phyloP scores from a whole-genome alignment of 2,113 vertebrate genomes.

The Dicrurus megarhynchus region DNA sequence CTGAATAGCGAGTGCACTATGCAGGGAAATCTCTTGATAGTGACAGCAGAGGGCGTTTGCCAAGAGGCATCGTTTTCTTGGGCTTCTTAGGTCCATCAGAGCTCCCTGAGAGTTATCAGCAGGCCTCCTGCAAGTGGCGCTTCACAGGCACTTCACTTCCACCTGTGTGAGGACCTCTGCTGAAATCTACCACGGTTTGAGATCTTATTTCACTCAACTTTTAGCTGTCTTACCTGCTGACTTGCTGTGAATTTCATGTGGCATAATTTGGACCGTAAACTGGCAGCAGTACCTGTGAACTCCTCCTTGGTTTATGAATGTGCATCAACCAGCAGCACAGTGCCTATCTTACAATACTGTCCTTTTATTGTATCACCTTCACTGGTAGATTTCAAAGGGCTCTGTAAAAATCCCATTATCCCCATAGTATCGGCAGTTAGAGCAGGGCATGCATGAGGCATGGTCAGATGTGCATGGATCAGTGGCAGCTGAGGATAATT shows the following conservation, averaged over 20 bases:
- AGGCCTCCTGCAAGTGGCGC: background rate
- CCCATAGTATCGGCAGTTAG: background rate
- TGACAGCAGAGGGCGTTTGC: slow-evolving; percentile 1
- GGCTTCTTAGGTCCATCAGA: background rate
- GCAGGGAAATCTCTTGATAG: background rate
- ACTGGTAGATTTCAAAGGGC: background rate
- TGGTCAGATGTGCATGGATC: rapidly evolving
- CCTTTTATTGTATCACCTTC: background rate
- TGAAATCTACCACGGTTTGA: background rate
- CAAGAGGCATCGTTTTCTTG: rapidly evolving
- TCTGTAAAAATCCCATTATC: background rate
- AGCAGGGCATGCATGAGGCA: background rate
- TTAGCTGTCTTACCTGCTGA: background rate
- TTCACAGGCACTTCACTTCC: background rate
- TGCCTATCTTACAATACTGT: rapidly evolving
- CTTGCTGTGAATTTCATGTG: background rate
- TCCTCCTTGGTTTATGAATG: background rate
- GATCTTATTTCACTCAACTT: background rate
- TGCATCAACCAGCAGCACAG: background rate
- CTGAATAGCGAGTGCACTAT: too few relatives aligned
- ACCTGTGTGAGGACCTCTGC: background rate
- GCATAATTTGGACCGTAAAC: background rate
- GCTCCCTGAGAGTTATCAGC: background rate
- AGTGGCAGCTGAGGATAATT: background rate
- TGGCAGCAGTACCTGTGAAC: background rate